Evolutionary conservation across 2,888 invertebrate genomes (phyloP).

Genomic region (Pyrocoelia pectoralis): DNA sequence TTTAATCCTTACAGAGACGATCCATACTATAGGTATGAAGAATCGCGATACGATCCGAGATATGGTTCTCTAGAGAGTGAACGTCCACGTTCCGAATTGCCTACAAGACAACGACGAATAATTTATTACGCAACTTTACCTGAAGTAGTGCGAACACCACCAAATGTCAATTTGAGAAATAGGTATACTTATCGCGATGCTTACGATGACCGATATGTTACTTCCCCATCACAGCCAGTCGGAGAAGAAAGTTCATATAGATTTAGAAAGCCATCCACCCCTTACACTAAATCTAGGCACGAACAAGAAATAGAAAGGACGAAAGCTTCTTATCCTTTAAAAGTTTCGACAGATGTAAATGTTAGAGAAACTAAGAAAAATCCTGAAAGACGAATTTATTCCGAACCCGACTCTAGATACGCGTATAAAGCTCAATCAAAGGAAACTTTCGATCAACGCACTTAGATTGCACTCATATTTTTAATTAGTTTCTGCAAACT

Average conservation of each 20-base stretch:
- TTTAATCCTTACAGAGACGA: conserved; percentile 25
- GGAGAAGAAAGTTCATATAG: conserved; percentile 37
- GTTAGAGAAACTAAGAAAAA: conserved; percentile 56
- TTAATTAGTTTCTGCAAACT: background rate
- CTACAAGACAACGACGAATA: conserved; percentile 63
- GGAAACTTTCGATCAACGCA: conserved; percentile 28
- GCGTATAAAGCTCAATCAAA: conserved; percentile 43
- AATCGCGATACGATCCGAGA: conserved; percentile 27
- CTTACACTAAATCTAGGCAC: conserved; percentile 41
- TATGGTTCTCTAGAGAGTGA: conserved; percentile 21
- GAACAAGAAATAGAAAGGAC: conserved; percentile 42
- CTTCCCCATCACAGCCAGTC: conserved; percentile 38
- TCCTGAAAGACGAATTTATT: conserved; percentile 57
- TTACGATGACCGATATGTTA: conserved; percentile 41
- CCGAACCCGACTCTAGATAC: conserved; percentile 53
- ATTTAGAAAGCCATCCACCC: conserved; percentile 41
- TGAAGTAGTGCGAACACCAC: conserved; percentile 70
- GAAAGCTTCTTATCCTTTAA: conserved; percentile 51
- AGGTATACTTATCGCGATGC: conserved; percentile 56
- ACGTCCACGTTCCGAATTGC: conserved; percentile 17
- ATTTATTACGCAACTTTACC: conserved; percentile 77
- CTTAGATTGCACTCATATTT: conserved; percentile 12
- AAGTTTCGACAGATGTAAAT: conserved; percentile 56
- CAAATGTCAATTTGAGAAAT: conserved; percentile 65
- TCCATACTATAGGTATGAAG: conserved; percentile 27